Conservation (phyloP, 2,113 vertebrate species). For the Bostrychus sinensis region DNA sequence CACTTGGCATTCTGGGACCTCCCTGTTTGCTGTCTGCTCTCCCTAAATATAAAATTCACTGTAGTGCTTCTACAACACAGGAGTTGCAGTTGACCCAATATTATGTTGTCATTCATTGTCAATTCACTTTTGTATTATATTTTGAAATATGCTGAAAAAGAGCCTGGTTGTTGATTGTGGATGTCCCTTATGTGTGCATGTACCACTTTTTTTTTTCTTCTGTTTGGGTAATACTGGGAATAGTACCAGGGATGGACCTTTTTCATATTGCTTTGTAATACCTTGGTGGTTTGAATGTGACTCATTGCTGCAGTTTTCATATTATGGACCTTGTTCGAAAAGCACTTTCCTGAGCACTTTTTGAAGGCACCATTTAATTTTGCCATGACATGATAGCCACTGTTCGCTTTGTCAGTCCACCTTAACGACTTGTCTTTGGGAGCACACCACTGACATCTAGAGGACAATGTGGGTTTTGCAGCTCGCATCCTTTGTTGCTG, state of each 20-base stretch:
- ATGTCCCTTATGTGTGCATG: constrained; percentile 13
- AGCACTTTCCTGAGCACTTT: constrained; percentile 78
- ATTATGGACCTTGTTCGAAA: constrained; percentile 69
- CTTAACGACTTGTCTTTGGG: constrained; percentile 38
- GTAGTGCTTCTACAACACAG: constrained; percentile 7
- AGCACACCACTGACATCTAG: constrained; percentile 75
- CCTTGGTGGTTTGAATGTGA: constrained; percentile 43
- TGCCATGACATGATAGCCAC: constrained; percentile 55
- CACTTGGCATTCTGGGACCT: constrained; percentile 59
- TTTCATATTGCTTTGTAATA: constrained; percentile 56
- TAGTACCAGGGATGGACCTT: constrained; percentile 52
- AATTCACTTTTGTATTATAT: constrained; percentile 17
- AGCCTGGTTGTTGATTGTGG: constrained; percentile 18
- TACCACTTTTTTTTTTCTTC: constrained; percentile 29
- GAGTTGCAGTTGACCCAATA: constrained; percentile 13
- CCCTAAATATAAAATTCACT: constrained; percentile 25
- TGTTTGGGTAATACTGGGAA: constrained; percentile 31
- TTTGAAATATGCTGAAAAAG: constrained; percentile 3
- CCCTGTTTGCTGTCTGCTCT: constrained; percentile 27
- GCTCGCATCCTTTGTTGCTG: constrained; percentile 51
- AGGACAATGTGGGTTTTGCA: constrained; percentile 47
- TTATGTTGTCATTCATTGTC: constrained; percentile 1
- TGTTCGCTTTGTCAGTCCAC: constrained; percentile 58
- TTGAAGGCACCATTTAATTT: constrained; percentile 70
- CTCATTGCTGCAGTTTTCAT: constrained; percentile 48